Evolutionary conservation across 2,888 invertebrate genomes (phyloP).

Genomic region (Cremastobaeus sp.): DNA sequence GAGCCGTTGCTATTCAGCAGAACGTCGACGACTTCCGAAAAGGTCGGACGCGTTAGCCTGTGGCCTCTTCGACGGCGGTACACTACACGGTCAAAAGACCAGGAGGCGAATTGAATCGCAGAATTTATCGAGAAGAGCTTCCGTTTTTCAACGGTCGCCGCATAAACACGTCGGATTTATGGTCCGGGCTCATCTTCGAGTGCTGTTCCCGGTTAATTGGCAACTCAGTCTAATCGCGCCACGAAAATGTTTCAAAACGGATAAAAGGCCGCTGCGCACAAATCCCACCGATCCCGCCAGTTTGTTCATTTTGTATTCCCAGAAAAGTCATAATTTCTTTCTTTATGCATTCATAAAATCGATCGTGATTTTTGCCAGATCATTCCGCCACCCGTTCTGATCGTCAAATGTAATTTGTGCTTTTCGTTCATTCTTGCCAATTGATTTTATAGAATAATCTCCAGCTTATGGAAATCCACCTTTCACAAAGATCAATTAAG

Average conservation of each 20-base stretch:
- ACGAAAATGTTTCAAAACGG: conserved; percentile 50
- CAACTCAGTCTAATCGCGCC: conserved; percentile 54
- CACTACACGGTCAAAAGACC: conserved; percentile 77
- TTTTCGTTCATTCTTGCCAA: too few relatives aligned
- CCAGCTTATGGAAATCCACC: too few relatives aligned
- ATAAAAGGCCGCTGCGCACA: conserved; percentile 43
- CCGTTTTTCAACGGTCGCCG: conserved; percentile 72
- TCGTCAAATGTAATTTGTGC: too few relatives aligned
- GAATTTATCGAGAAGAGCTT: conserved; percentile 77
- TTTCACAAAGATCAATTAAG: too few relatives aligned
- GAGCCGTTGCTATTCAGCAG: conserved; percentile 64
- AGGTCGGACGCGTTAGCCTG: conserved; percentile 67
- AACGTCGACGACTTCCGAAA: conserved; percentile 62
- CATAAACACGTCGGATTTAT: conserved; percentile 75
- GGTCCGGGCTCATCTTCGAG: conserved; percentile 66
- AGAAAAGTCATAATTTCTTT: conserved; percentile 48
- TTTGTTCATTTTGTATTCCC: conserved; percentile 18
- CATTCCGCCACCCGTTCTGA: too few relatives aligned
- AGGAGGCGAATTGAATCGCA: conserved; percentile 74
- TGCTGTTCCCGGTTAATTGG: conserved; percentile 57
- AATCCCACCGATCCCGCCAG: conserved; percentile 38
- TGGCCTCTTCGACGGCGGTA: conserved; percentile 78
- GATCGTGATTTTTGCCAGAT: conserved; percentile 4
- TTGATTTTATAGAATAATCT: too few relatives aligned
- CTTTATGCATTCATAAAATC: conserved; percentile 50